Evolutionary conservation across 2,888 invertebrate species (phyloP).

Genomic region (Polia nebulosa): DNA sequence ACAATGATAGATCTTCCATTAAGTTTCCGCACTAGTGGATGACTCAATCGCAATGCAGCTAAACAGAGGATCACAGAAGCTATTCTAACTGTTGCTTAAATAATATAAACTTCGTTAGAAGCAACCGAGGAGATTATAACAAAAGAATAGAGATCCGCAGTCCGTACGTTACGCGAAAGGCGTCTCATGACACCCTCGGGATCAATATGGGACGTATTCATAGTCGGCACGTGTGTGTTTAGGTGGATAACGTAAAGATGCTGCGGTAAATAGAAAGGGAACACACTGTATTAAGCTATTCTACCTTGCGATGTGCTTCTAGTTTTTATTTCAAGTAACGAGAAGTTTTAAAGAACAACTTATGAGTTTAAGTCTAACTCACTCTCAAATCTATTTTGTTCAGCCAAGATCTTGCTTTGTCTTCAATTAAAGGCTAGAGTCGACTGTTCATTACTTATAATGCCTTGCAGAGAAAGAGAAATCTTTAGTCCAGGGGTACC

Average conservation of each 20-base stretch:
- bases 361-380: not conserved
- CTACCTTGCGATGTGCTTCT: not conserved
- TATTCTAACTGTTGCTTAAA: not conserved
- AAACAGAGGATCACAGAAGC: not conserved
- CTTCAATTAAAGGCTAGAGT: not conserved
- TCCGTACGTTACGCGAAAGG: not conserved
- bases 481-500: not conserved
- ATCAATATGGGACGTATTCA: constrained; percentile 48
- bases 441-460: no score
- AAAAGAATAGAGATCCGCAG: constrained; percentile 26
- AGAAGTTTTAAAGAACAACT: not conserved
- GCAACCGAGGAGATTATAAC: constrained; percentile 14
- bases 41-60: not conserved
- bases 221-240: constrained; percentile 52
- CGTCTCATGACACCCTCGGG: constrained; percentile 29
- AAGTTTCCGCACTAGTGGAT: not conserved
- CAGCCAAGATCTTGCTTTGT: not conserved
- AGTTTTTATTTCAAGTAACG: not conserved
- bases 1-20: not conserved
- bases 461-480: not conserved
- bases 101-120: constrained; percentile 24
- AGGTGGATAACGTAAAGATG: constrained; percentile 26
- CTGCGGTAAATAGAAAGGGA: constrained; percentile 32
- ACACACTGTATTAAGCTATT: not conserved
- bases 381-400: not conserved